Base-by-base conservation (phyloP, 2,113 vertebrate genomes). In the Lucifuga dentata region DNA sequence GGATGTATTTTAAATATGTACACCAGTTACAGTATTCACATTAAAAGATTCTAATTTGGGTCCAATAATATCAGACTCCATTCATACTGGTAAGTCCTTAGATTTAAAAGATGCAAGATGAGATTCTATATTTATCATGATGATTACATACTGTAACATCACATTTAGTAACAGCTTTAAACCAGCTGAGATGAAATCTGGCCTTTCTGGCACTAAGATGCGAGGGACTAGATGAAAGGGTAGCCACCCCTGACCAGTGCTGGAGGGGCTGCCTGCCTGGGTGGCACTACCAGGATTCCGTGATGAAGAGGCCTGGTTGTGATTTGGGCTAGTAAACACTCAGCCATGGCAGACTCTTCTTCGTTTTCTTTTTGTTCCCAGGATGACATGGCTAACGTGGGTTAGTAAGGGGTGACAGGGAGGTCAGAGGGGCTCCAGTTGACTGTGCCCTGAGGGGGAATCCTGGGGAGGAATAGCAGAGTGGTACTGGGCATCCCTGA, bases 341-440 rank as follows among this genome's bases (percentile, higher is more conserved):
- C 64, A 89, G 80, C 78, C 67, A 68, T 72, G 68, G 62, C 68
- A 70, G 74, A 86, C 79, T 86, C 73, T 78, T 81, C 71, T 74
- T 75, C 45, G 12, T 53, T 81, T 86, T 66, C 33, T 49, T 67
- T 62, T 45, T 78, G 57, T 67, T 87, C 80, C 74, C 83, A 85
- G 80, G 82, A 89, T 89, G 80, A 76, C 80, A 74, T 75, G 78
- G 84, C 76, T 76, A 84, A 74, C 62, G 1, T 41, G 50, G 70
- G 78, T 71, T 76, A 71, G 63, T 45, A 78, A 57, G 48, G 87
- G 91, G 91, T 91, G 83, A 91, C 68, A 13, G 66, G 52, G 76
- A 85, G 92, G 92, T 91, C 91, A 89, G 64, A 39, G 74, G 88
- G 88, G 88, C 88, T 90, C 86, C 85, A 86, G 82, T 83, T 11